These are phyloP conservation scores for Drosophila micromelanica DNA, from an alignment of 1,140 invertebrate species.

Conservation along the genomic window DNA sequence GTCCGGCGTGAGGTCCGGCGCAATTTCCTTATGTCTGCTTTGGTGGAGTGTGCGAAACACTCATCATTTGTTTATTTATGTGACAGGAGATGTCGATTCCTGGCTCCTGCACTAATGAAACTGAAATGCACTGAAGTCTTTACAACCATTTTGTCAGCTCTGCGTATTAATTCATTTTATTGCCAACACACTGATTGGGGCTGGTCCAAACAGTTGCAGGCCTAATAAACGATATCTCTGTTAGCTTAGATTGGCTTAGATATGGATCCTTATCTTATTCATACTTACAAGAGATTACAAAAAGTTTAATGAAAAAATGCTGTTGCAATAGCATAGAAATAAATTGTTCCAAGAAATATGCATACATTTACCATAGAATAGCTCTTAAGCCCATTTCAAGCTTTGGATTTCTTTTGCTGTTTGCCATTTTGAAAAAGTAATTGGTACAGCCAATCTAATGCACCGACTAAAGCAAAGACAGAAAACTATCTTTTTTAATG, in stretches of 20 bases:
- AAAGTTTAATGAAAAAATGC: no score
- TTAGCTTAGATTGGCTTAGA: no score
- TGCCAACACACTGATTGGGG: slow-evolving; percentile 5
- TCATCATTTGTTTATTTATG: slow-evolving; percentile 29
- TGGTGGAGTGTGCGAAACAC: background rate
- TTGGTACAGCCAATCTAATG: slow-evolving; percentile 20
- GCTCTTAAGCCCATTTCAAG: background rate
- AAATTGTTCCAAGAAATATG: no score
- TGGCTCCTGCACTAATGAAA: slow-evolving; percentile 23
- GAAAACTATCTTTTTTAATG: slow-evolving; percentile 23
- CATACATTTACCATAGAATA: background rate
- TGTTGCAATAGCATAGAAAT: no score
- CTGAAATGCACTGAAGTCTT: slow-evolving; percentile 25
- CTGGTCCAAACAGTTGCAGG: background rate
- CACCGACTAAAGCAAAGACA: background rate
- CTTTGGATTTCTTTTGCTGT: background rate
- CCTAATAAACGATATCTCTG: background rate
- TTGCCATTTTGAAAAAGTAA: background rate
- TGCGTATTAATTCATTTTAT: slow-evolving; percentile 11
- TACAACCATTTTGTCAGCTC: background rate
- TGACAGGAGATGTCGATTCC: slow-evolving; percentile 6
- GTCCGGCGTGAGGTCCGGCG: background rate
- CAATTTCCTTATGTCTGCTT: background rate
- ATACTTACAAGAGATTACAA: no score
- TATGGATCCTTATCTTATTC: no score